These are phyloP conservation scores for Tryphoninae sp. DNA, from an alignment of 2,888 invertebrate species.

Conservation along the genomic window DNA sequence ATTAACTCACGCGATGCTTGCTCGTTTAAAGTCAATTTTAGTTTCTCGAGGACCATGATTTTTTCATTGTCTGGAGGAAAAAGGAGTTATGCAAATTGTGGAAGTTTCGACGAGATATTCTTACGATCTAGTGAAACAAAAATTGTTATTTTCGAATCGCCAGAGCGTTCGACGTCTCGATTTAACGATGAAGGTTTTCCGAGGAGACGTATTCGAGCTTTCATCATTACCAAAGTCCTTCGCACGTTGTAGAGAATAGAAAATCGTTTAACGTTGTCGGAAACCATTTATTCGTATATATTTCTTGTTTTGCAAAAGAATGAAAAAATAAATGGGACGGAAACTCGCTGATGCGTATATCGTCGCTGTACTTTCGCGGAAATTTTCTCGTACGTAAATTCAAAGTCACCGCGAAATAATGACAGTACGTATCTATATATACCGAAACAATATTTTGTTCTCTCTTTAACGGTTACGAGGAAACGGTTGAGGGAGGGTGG, in stretches of 20 bases:
- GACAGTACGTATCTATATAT: slow-evolving; percentile 2
- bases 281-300: slow-evolving; percentile 21
- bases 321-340: background rate
- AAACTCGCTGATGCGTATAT: slow-evolving; percentile 8
- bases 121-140: too few species aligned
- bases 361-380: slow-evolving; percentile 27
- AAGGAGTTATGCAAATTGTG: too few species aligned
- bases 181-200: too few species aligned
- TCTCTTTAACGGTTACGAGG: slow-evolving; percentile 41
- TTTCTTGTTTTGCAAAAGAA: background rate
- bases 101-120: too few species aligned
- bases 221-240: background rate
- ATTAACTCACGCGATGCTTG: too few species aligned
- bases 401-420: slow-evolving; percentile 54
- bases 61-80: too few species aligned
- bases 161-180: too few species aligned
- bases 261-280: slow-evolving; percentile 27
- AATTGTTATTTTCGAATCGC: too few species aligned
- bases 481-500: slow-evolving; percentile 3
- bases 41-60: too few species aligned
- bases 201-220: background rate
- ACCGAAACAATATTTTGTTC: slow-evolving; percentile 37
- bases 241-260: background rate
- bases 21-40: too few species aligned
- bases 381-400: slow-evolving; percentile 50